Evolutionary conservation across 2,888 invertebrate species (phyloP).

Genomic region (Chymomyza procnemis): DNA sequence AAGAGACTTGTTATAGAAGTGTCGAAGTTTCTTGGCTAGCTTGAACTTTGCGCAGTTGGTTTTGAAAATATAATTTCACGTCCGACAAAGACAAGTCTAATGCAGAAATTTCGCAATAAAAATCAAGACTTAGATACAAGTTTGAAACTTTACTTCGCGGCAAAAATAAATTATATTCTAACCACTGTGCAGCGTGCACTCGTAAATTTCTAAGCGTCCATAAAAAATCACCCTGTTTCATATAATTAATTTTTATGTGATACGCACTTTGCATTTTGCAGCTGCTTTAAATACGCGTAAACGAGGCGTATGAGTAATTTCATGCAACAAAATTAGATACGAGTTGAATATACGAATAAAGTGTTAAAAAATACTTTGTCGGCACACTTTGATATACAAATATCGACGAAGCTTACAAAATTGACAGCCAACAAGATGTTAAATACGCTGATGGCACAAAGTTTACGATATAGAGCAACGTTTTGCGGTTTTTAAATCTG

Average conservation of each 20-base stretch:
- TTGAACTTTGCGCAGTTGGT: too few species aligned
- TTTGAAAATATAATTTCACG: too few species aligned
- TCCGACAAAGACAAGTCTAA: too few species aligned
- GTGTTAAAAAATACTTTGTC: slow-evolving; percentile 20
- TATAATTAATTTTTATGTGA: too few species aligned
- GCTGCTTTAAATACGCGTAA: background rate
- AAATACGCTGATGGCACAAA: slow-evolving; percentile 53
- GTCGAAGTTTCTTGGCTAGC: too few species aligned
- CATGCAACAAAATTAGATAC: slow-evolving; percentile 11
- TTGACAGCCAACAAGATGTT: slow-evolving; percentile 64
- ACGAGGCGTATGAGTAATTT: slow-evolving; percentile 58
- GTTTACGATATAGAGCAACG: slow-evolving; percentile 12
- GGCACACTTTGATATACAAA: slow-evolving; percentile 58
- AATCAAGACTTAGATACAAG: too few species aligned
- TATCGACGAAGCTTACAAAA: slow-evolving; percentile 37
- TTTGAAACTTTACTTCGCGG: too few species aligned
- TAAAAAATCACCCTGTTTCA: slow-evolving; percentile 16
- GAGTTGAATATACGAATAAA: slow-evolving; percentile 46
- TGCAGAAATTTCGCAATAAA: too few species aligned
- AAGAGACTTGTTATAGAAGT: too few species aligned
- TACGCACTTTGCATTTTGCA: too few species aligned
- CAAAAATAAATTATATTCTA: background rate
- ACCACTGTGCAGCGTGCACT: slow-evolving; percentile 30
- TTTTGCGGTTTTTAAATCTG: background rate
- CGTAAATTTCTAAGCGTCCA: slow-evolving; percentile 4